Base-by-base conservation (phyloP, 2,888 invertebrate genomes). In the Yponomeuta sedellus region DNA sequence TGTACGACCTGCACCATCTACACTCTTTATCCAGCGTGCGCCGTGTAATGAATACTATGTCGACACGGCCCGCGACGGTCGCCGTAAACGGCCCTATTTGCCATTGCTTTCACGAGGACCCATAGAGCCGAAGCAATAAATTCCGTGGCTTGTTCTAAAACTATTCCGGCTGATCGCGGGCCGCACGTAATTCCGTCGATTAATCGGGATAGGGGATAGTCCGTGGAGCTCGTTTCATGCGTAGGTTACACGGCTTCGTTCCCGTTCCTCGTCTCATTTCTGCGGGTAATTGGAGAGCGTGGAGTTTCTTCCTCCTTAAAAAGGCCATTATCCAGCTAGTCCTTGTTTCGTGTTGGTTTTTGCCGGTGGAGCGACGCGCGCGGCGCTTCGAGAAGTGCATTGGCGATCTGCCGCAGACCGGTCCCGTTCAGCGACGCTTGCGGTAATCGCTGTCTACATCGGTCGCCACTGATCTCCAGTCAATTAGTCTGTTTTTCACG, bases 41-140 rank as follows among this genome's bases (percentile, higher is more conserved):
- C 77, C 72, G 71, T 83, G 81, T 86, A 87, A 86, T 87, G 82
- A 86, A 85, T 85, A 83, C 81, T 77, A 79, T 73, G 78, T 76
- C 73, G 75, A 75, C 78, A 77, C 78, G 83, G 79, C 81, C 74
- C 69, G 73, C 74, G 75, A 73, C 77, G 73, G 76, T 71, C 71
- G 70, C 74, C 74, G 75, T 78, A 80, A 80, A 78, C 77, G 77
- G 75, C 69, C 73, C 69, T 72, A 75, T 76, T 76, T 75, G 74
- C 75, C 73, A 75, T 70, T 69, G 69, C 71, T 74, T 75, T 72
- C 73, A 70, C 69, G 69, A 67, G 70, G 57, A 67, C n/a, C 22
- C 61, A 67, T 66, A 61, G 56, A 61, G 65, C 59, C 64, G 68
- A 69, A 20, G 71, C 65, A 69, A 63, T 70, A 69, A 74, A 75